Conservation (phyloP, 2,888 invertebrate species). For the Oxyscelio sp. region DNA sequence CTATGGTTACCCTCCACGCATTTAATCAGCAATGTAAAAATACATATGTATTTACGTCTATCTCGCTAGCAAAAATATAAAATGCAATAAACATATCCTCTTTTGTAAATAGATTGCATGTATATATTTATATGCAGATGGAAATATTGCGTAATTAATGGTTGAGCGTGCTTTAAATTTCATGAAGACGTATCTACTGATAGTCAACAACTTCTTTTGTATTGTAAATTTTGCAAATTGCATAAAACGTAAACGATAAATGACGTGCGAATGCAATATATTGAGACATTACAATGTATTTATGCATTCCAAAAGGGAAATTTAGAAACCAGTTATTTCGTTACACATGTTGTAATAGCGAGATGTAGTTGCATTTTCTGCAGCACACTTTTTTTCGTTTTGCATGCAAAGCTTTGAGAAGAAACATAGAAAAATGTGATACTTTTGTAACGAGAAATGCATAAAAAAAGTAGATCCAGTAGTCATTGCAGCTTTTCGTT, state of each 20-base stretch:
- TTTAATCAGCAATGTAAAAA: no score
- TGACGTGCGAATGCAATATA: slow-evolving; percentile 13
- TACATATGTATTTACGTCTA: slow-evolving; percentile 24
- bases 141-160: slow-evolving; percentile 44
- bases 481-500: slow-evolving; percentile 48
- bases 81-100: slow-evolving; percentile 49
- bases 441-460: background rate
- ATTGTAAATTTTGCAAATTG: slow-evolving; percentile 37
- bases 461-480: slow-evolving; percentile 34
- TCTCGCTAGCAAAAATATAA: slow-evolving; percentile 16
- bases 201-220: slow-evolving; percentile 51
- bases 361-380: background rate
- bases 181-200: slow-evolving; percentile 59
- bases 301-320: background rate
- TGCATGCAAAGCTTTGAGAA: slow-evolving; percentile 4
- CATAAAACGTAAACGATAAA: slow-evolving; percentile 24
- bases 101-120: slow-evolving; percentile 62
- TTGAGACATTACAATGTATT: slow-evolving; percentile 26
- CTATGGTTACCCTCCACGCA: no score
- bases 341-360: background rate
- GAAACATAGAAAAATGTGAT: slow-evolving; percentile 10
- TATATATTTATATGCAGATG: slow-evolving; percentile 46
- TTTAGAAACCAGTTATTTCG: no score
- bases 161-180: slow-evolving; percentile 46
- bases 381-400: slow-evolving; percentile 11